phyloP scores from a whole-genome alignment of 1,140 invertebrate species.

The Belonocnema kinseyi region DNA sequence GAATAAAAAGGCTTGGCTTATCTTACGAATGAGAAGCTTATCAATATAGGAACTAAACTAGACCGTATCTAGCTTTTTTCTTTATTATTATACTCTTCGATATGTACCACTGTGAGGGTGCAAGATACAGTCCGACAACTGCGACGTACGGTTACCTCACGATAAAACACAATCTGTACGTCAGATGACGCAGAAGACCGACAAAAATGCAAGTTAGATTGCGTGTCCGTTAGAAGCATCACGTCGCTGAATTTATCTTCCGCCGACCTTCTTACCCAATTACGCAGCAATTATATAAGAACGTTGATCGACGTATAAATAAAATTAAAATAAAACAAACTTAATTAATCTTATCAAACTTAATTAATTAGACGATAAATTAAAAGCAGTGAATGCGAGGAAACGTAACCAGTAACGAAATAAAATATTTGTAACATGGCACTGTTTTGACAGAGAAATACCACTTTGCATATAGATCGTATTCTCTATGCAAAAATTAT shows the following conservation, averaged over 20 bases:
- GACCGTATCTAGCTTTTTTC: constrained; percentile 7
- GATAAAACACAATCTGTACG: neutral
- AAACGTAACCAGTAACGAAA: too few species aligned
- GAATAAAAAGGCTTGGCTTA: neutral
- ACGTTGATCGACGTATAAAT: too few species aligned
- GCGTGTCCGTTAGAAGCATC: neutral
- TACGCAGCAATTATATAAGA: neutral
- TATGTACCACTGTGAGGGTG: neutral
- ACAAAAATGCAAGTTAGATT: neutral
- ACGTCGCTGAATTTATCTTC: neutral
- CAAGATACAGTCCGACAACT: neutral
- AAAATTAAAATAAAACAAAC: too few species aligned
- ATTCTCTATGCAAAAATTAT: too few species aligned
- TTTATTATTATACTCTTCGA: neutral
- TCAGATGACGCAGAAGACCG: neutral
- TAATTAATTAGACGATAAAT: too few species aligned
- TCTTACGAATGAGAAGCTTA: neutral
- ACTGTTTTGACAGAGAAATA: too few species aligned
- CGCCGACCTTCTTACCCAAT: neutral
- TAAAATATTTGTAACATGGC: too few species aligned
- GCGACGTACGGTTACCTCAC: constrained; percentile 2
- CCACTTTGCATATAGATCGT: too few species aligned
- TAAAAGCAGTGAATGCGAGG: too few species aligned
- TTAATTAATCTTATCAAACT: too few species aligned
- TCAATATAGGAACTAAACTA: constrained; percentile 13